Conservation (phyloP, 2,888 invertebrate genomes). For the Eilema griseolum region DNA sequence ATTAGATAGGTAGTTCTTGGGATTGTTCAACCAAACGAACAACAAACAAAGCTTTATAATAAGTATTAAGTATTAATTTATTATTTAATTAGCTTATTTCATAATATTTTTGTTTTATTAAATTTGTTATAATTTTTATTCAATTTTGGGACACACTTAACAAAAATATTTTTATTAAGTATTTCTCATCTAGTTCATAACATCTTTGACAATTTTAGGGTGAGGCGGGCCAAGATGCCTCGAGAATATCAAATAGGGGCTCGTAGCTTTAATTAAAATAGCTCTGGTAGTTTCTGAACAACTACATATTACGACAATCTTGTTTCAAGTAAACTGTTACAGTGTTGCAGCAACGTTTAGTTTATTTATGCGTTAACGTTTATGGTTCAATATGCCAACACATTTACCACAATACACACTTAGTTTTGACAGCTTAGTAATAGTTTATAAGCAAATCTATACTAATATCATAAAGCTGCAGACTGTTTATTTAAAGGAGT, state of each 20-base stretch:
- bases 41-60: no score
- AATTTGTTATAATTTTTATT: no score
- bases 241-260: conserved; percentile 46
- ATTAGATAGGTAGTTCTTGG: no score
- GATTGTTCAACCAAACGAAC: no score
- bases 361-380: conserved; percentile 11
- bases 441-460: background rate
- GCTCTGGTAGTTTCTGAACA: conserved; percentile 32
- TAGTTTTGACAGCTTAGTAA: background rate
- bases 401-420: background rate
- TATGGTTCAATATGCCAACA: conserved; percentile 8
- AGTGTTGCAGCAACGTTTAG: conserved; percentile 29
- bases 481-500: no score
- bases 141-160: no score
- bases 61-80: no score
- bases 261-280: conserved; percentile 48
- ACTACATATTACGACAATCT: conserved; percentile 28
- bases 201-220: conserved; percentile 11
- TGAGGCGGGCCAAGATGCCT: conserved; percentile 22
- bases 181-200: conserved; percentile 10
- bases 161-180: background rate
- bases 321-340: conserved; percentile 21
- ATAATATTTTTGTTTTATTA: no score
- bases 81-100: background rate
- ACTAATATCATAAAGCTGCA: no score